These are phyloP conservation scores for Tenebrio molitor DNA, from an alignment of 1,140 invertebrate species.

Conservation along the genomic window DNA sequence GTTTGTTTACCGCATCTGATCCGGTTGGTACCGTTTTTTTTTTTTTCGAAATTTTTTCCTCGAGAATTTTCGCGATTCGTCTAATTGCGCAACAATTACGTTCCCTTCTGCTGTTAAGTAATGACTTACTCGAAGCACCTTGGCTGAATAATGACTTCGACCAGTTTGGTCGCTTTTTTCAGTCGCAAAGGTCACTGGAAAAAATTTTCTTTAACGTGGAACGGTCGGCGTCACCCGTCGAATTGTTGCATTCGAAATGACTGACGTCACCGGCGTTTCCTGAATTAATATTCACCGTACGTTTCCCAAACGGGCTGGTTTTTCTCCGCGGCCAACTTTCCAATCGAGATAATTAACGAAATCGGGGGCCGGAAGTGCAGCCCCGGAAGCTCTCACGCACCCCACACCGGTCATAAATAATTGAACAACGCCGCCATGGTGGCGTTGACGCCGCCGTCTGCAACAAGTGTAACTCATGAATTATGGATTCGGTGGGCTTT, in stretches of 20 bases:
- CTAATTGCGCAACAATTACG: background rate
- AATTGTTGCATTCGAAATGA: background rate
- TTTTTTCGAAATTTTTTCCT: too few relatives aligned
- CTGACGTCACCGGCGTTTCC: constrained; percentile 18
- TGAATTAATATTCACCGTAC: constrained; percentile 15
- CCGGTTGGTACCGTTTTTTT: too few relatives aligned
- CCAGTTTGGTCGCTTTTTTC: constrained; percentile 22
- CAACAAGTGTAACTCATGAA: constrained; percentile 4
- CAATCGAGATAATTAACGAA: constrained; percentile 4
- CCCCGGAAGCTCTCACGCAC: constrained; percentile 49
- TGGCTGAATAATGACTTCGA: constrained; percentile 14
- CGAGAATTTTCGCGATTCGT: background rate
- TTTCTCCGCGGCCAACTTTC: constrained; percentile 12
- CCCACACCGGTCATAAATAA: too few relatives aligned
- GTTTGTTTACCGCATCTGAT: background rate
- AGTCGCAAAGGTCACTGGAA: constrained; percentile 25
- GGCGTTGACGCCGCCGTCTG: too few relatives aligned
- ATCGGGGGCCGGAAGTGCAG: too few relatives aligned
- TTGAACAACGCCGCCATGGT: too few relatives aligned
- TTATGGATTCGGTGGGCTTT: too few relatives aligned
- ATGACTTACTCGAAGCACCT: background rate
- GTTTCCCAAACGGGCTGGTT: too few relatives aligned
- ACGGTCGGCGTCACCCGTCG: background rate
- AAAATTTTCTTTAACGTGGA: constrained; percentile 32
- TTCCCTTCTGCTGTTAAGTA: background rate